Conservation (phyloP, 2,797 vertebrate genomes). For the Coregonus suidteri region DNA sequence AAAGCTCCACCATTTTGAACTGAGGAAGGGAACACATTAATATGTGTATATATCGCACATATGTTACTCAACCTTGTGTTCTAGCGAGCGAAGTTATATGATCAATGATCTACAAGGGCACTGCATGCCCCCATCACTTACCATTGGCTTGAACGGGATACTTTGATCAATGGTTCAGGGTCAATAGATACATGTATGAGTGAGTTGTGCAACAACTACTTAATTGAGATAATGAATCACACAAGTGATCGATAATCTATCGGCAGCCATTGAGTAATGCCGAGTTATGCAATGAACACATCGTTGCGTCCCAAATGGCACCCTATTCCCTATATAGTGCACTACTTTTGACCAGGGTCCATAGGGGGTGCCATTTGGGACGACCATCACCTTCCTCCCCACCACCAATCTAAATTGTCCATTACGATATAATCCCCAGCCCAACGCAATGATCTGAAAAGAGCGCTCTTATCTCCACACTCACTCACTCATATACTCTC, state of each 20-base stretch:
- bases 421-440: conserved; percentile 66
- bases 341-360: neutral
- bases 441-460: conserved; percentile 64
- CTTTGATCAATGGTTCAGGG: conserved; percentile 9
- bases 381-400: conserved; percentile 19
- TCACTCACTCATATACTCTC: neutral
- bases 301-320: neutral
- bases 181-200: conserved; percentile 25
- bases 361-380: conserved; percentile 1
- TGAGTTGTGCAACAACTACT: conserved; percentile 13
- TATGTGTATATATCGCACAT: neutral
- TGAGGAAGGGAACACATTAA: neutral
- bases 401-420: conserved; percentile 43
- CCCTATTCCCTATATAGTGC: neutral
- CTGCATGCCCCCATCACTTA: neutral
- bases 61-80: neutral
- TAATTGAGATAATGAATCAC: conserved; percentile 51
- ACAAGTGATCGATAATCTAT: conserved; percentile 46
- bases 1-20: neutral
- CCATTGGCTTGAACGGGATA: conserved; percentile 6
- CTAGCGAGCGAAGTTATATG: neutral
- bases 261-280: conserved; percentile 21
- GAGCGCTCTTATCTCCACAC: conserved; percentile 44
- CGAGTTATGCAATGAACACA: conserved; percentile 43
- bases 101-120: conserved; percentile 14